phyloP scores from a whole-genome alignment of 2,888 invertebrate species.

The Agonopterix heracliana region DNA sequence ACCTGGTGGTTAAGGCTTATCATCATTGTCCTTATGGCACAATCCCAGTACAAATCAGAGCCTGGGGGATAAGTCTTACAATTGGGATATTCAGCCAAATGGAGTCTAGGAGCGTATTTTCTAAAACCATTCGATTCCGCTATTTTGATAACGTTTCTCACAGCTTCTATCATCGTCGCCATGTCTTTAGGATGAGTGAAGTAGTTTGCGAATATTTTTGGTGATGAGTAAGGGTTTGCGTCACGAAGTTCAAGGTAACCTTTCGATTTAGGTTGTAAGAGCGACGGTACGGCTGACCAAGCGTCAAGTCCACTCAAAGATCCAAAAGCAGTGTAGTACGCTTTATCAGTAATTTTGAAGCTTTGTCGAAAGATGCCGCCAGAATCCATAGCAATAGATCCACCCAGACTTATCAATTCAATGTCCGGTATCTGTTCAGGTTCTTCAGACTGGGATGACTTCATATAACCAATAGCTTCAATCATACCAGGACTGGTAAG shows the following conservation, averaged over 20 bases:
- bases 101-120: conserved; percentile 69
- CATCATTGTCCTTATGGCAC: conserved; percentile 76
- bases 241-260: conserved; percentile 83
- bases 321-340: conserved; percentile 74
- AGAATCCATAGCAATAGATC: conserved; percentile 78
- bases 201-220: conserved; percentile 88
- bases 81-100: conserved; percentile 70
- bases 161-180: conserved; percentile 74
- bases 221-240: conserved; percentile 84
- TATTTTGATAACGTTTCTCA: conserved; percentile 77
- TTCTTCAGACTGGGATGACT: conserved; percentile 73
- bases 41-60: conserved; percentile 82
- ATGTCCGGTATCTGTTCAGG: conserved; percentile 78
- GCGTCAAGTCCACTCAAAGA: conserved; percentile 74
- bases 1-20: conserved; percentile 78
- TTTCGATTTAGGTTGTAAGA: conserved; percentile 84
- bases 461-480: conserved; percentile 80
- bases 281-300: conserved; percentile 80
- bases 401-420: conserved; percentile 79
- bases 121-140: conserved; percentile 77
- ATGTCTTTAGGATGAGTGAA: conserved; percentile 80
- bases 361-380: conserved; percentile 70
- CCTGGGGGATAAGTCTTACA: conserved; percentile 68
- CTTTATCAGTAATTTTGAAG: conserved; percentile 74
- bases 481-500: conserved; percentile 78